Percentiles rank a stretch among this genome's conserved stretches.
These are phyloP conservation scores for Phataginus tetradactyla DNA, from an alignment of 2,797 vertebrate genomes.

Conservation along the genomic window DNA sequence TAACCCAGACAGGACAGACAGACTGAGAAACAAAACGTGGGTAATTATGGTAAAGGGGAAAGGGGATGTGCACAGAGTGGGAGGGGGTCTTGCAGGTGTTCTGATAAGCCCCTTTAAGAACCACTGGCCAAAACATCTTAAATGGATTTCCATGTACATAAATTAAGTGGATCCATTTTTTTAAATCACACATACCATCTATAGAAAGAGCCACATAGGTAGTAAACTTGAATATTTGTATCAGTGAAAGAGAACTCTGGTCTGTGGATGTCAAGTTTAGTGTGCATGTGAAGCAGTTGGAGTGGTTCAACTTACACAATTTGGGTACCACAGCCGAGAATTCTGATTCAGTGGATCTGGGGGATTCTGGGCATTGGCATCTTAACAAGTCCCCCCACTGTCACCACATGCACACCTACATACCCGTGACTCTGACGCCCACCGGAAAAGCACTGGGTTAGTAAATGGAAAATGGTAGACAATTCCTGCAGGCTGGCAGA, in stretches of 20 bases:
- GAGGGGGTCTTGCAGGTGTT: background rate
- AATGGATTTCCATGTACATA: background rate
- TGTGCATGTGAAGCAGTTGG: background rate
- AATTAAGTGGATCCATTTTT: background rate
- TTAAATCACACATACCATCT: background rate
- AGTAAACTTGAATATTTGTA: background rate
- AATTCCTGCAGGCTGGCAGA: background rate
- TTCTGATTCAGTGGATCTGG: background rate
- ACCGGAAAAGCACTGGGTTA: background rate
- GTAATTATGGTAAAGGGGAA: background rate
- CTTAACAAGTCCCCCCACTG: background rate
- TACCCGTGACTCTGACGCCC: background rate
- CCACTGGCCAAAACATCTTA: background rate
- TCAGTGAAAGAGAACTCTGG: background rate
- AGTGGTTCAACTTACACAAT: background rate
- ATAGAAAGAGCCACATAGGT: background rate
- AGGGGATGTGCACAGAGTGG: fast-evolving
- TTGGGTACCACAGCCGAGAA: background rate
- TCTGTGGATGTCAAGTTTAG: background rate
- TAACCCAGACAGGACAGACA: background rate
- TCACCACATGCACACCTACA: background rate
- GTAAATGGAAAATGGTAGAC: background rate
- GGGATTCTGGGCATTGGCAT: background rate
- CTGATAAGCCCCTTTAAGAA: background rate
- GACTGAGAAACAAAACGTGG: background rate